Conservation (phyloP, 37 sponge, comb jelly and placozoan genomes). For the Petrosia ficiformis region DNA sequence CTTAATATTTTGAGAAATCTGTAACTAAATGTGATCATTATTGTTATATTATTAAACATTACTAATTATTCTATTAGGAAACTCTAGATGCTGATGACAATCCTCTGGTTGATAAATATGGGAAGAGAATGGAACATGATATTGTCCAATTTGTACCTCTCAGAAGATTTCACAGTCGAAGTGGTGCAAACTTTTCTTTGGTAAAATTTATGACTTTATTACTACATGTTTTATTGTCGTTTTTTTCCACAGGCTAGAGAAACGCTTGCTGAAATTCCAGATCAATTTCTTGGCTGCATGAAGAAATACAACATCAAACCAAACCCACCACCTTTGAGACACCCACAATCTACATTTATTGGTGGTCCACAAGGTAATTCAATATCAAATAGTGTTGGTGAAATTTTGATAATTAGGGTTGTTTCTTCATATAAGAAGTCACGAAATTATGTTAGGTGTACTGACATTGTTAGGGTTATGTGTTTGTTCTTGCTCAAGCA, state of each 20-base stretch:
- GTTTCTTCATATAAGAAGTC: no score
- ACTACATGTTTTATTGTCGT: not conserved
- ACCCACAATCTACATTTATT: no score
- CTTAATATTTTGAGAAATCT: no score
- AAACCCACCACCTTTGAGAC: constrained; percentile 64
- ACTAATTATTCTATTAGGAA: constrained; percentile 39
- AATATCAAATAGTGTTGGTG: no score
- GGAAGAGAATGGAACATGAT: constrained; percentile 69
- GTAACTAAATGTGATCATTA: no score
- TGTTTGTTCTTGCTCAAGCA: no score
- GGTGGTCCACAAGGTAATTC: no score
- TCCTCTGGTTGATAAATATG: constrained; percentile 62
- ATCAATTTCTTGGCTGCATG: constrained; percentile 70
- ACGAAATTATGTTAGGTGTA: no score
- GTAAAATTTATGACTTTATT: constrained; percentile 12
- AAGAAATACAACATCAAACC: constrained; percentile 58
- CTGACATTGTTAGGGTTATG: no score
- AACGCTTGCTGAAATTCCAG: constrained; percentile 90
- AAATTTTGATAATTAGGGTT: no score
- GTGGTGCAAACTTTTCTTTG: constrained; percentile 63
- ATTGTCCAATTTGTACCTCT: constrained; percentile 94
- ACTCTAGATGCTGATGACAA: constrained; percentile 86
- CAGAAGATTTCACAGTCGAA: constrained; percentile 35
- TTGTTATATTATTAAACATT: no score
- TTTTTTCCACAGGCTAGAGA: constrained; percentile 59